Conservation (phyloP, 2,113 vertebrate species). For the Seriola dumerili region DNA sequence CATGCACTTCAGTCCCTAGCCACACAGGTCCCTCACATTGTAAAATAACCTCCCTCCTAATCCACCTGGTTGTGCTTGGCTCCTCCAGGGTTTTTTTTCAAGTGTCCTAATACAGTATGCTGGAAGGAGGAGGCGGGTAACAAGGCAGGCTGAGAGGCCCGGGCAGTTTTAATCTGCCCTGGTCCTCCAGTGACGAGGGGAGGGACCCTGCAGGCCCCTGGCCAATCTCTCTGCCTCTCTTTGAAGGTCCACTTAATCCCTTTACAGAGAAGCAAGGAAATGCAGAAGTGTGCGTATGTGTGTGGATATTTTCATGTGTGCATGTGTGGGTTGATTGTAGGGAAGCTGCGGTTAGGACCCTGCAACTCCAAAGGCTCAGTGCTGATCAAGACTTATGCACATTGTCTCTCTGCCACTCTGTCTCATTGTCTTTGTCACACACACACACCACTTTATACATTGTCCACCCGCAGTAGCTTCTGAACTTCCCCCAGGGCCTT, state of each 20-base stretch:
- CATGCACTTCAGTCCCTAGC: constrained; percentile 44
- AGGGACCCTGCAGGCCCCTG: constrained; percentile 71
- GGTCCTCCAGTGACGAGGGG: constrained; percentile 67
- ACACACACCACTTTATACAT: constrained; percentile 47
- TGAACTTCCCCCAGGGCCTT: constrained; percentile 50
- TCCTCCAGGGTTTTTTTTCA: constrained; percentile 37
- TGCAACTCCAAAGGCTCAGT: constrained; percentile 29
- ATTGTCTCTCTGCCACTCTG: constrained; percentile 37
- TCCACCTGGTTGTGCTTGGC: constrained; percentile 72
- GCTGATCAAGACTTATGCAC: constrained; percentile 35
- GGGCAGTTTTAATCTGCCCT: constrained; percentile 80
- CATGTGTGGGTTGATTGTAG: constrained; percentile 21
- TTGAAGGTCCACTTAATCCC: constrained; percentile 85
- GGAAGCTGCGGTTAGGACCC: constrained; percentile 37
- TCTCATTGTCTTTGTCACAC: constrained; percentile 21
- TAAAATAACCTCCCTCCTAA: constrained; percentile 72
- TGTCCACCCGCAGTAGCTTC: constrained; percentile 58
- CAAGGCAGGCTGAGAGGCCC: constrained; percentile 51
- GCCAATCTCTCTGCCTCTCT: constrained; percentile 76
- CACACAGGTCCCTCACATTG: constrained; percentile 62
- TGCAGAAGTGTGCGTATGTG: constrained; percentile 55
- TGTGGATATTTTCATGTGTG: constrained; percentile 27
- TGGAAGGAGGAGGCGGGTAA: constrained; percentile 52
- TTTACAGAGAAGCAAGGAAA: constrained; percentile 70
- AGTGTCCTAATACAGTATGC: constrained; percentile 59